Evolutionary conservation across 2,888 invertebrate species (phyloP).

Genomic region (Nephrotoma flavescens): DNA sequence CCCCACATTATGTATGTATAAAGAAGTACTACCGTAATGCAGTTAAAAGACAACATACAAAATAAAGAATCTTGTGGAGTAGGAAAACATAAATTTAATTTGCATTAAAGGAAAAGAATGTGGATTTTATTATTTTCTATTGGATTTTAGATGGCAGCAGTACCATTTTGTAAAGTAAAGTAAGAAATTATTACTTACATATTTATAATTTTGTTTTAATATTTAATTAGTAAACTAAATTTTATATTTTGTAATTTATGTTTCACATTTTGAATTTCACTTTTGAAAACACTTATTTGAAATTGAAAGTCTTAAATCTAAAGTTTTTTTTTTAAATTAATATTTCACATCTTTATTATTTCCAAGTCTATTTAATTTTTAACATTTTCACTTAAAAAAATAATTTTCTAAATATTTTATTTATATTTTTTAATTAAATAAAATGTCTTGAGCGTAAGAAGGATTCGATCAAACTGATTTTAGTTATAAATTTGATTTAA

Average conservation of each 20-base stretch:
- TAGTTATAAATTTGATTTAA: not conserved
- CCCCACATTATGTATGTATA: not conserved
- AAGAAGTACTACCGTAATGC: not conserved
- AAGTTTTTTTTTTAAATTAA: not conserved
- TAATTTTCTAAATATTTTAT: not conserved
- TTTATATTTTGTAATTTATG: not conserved
- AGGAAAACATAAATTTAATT: not conserved
- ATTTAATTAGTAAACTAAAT: not conserved
- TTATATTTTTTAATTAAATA: not conserved
- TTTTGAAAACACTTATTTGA: not conserved
- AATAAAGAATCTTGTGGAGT: not conserved
- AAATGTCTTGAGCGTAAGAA: constrained; percentile 2
- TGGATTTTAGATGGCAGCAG: not conserved
- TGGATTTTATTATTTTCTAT: not conserved
- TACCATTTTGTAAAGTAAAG: not conserved
- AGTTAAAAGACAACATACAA: not conserved
- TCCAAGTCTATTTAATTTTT: not conserved
- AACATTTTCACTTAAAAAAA: not conserved
- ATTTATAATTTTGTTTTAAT: not conserved
- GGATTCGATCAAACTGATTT: constrained; percentile 6
- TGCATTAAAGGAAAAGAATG: not conserved
- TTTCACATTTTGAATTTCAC: not conserved
- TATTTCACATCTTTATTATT: not conserved
- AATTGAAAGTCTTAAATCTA: not conserved
- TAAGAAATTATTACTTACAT: not conserved